A percentile compares a stretch with the other conserved stretches of the same genome.
These are phyloP conservation scores for Dicerorhinus sumatrensis DNA, from an alignment of 2,113 vertebrate genomes.

Conservation along the genomic window DNA sequence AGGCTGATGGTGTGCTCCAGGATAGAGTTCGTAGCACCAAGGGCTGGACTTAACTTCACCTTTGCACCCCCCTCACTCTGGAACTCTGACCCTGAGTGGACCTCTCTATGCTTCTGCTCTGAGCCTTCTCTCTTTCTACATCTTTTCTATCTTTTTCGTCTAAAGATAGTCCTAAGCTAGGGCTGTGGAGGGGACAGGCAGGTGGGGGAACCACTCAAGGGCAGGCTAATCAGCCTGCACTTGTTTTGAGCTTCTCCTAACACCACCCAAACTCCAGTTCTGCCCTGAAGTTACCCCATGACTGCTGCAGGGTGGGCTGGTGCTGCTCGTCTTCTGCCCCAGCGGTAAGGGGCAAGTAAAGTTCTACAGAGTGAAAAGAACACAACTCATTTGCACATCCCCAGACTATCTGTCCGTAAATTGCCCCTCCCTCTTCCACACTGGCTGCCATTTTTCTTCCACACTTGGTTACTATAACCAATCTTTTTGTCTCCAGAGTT, in stretches of 20 bases:
- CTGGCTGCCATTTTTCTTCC: neutral
- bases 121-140: neutral
- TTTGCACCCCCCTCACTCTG: neutral
- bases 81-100: neutral
- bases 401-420: fast-evolving
- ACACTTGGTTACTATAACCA: neutral
- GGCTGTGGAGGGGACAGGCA: neutral
- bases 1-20: neutral
- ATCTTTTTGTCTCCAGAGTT: neutral
- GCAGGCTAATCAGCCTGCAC: neutral
- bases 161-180: neutral
- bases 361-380: neutral
- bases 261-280: neutral
- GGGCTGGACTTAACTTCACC: neutral
- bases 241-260: neutral
- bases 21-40: neutral
- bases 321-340: neutral
- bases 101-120: neutral
- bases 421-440: neutral
- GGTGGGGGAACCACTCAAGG: neutral
- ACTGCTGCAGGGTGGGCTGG: neutral
- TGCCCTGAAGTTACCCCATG: neutral
- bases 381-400: fast-evolving
- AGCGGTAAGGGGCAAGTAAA: neutral
- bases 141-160: neutral